A percentile compares a stretch with the other conserved stretches of the same genome.
phyloP scores from a whole-genome alignment of 30 jellyfish, hydroid and myxozoan species.

The Turritopsis dohrnii region DNA sequence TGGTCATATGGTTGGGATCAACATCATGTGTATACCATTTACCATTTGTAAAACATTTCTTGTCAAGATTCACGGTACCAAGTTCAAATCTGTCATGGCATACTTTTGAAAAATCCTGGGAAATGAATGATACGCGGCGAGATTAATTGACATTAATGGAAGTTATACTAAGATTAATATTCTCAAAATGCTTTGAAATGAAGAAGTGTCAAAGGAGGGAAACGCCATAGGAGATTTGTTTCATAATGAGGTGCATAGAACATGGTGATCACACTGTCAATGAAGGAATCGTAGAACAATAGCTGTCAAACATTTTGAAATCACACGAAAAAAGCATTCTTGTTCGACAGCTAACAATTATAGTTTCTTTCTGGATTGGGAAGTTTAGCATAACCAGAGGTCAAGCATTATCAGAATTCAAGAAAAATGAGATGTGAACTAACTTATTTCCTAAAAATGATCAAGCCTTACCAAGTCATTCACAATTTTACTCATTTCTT shows the following conservation, averaged over 20 bases:
- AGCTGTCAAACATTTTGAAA: too few species aligned
- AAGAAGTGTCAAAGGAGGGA: neutral
- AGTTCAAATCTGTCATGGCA: constrained; percentile 65
- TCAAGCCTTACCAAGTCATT: constrained; percentile 47
- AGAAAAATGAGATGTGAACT: too few species aligned
- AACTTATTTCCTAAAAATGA: neutral
- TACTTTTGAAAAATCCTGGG: constrained; percentile 49
- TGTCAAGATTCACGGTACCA: constrained; percentile 78
- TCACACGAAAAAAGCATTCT: too few species aligned
- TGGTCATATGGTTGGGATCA: constrained; percentile 76
- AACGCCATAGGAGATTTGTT: too few species aligned
- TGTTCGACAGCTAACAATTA: too few species aligned
- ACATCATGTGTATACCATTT: constrained; percentile 93
- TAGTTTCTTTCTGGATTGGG: too few species aligned
- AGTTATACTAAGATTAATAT: too few species aligned
- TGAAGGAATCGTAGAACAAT: too few species aligned
- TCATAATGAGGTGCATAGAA: too few species aligned
- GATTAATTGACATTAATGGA: neutral
- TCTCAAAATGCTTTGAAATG: neutral
- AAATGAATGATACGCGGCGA: neutral
- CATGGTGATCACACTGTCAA: too few species aligned
- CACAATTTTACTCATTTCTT: constrained; percentile 77
- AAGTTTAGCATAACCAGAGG: too few species aligned
- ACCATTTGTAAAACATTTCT: constrained; percentile 79
- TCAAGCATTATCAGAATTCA: too few species aligned